These are phyloP conservation scores for Haemorhous mexicanus DNA, from an alignment of 2,113 vertebrate genomes.

Conservation along the genomic window DNA sequence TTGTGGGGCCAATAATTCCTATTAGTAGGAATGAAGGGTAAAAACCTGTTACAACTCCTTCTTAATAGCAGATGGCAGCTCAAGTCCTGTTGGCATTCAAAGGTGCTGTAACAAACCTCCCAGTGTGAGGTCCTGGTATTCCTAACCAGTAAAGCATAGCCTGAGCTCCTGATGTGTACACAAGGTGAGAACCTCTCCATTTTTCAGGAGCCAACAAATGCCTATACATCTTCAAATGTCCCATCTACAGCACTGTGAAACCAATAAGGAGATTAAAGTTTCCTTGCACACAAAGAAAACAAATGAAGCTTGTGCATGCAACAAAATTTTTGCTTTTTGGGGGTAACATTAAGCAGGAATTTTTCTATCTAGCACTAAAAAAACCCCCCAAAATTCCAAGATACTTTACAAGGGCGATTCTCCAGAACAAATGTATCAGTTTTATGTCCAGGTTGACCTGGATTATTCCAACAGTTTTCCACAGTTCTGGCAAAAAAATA, in stretches of 20 bases:
- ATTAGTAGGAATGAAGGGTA: background rate
- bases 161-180: background rate
- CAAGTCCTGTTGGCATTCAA: background rate
- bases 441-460: background rate
- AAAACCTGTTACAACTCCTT: background rate
- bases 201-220: background rate
- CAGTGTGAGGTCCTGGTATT: background rate
- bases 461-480: background rate
- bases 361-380: background rate
- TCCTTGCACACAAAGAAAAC: background rate
- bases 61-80: fast-evolving
- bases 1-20: background rate
- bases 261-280: background rate
- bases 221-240: background rate
- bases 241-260: background rate
- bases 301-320: background rate
- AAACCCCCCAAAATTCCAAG: background rate
- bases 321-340: background rate
- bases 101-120: background rate
- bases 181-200: background rate
- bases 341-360: background rate
- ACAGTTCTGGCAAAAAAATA: background rate
- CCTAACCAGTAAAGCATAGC: background rate
- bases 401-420: background rate
- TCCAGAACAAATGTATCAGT: background rate